Evolutionary conservation across 2,113 vertebrate genomes (phyloP).

Genomic region (Ceratotherium simum): DNA sequence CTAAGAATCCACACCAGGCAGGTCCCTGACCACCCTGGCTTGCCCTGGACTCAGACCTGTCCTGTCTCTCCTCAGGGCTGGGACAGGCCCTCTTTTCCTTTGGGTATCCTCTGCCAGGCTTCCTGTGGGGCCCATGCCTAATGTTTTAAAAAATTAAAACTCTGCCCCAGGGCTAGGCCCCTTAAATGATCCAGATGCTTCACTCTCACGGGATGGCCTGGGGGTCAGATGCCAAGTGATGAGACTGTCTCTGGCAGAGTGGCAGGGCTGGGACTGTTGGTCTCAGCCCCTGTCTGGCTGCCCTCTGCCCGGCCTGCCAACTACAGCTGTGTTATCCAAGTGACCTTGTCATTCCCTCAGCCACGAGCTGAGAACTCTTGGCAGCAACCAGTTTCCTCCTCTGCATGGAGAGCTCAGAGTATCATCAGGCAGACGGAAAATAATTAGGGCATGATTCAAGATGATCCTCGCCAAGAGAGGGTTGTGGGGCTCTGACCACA

Average conservation of each 20-base stretch:
- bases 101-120: background rate
- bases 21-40: background rate
- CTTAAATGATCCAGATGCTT: background rate
- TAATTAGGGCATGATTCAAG: background rate
- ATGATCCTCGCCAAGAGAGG: background rate
- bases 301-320: background rate
- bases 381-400: background rate
- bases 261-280: background rate
- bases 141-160: background rate
- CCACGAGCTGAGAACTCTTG: background rate
- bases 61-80: background rate
- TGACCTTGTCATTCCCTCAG: background rate
- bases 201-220: background rate
- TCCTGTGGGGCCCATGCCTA: background rate
- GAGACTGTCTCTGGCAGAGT: background rate
- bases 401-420: background rate
- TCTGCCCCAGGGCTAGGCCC: background rate
- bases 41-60: background rate
- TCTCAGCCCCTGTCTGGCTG: background rate
- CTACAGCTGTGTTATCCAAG: accelerated
- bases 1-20: background rate
- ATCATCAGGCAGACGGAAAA: background rate
- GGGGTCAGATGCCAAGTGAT: background rate
- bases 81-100: background rate
- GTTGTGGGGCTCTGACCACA: background rate